These are phyloP conservation scores for Onthophagus taurus DNA, from an alignment of 1,140 invertebrate species.

Conservation along the genomic window DNA sequence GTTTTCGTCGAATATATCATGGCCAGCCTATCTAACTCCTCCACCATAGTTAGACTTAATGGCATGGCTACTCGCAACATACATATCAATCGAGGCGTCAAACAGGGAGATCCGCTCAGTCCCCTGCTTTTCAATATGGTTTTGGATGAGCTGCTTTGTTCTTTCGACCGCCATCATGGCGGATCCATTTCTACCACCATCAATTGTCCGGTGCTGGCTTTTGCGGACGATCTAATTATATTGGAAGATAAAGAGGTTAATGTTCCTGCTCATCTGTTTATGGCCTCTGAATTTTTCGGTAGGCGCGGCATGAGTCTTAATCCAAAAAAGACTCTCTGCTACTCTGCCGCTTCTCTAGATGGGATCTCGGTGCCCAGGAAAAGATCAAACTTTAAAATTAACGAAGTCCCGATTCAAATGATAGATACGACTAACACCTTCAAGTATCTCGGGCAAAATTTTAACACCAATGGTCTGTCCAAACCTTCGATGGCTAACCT, in stretches of 20 bases:
- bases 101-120: conserved; percentile 41
- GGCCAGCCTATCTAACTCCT: conserved; percentile 17
- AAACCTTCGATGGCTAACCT: conserved; percentile 7
- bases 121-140: conserved; percentile 41
- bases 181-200: conserved; percentile 34
- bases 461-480: background rate
- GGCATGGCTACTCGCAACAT: conserved; percentile 17
- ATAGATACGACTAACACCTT: background rate
- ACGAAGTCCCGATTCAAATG: background rate
- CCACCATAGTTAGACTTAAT: conserved; percentile 17
- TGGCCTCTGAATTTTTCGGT: background rate
- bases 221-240: conserved; percentile 32
- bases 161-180: conserved; percentile 17
- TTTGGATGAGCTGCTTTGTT: no score
- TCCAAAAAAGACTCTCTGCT: conserved; percentile 8
- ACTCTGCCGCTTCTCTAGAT: background rate
- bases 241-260: conserved; percentile 2
- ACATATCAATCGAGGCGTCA: conserved; percentile 32
- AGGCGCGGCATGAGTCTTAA: conserved; percentile 11
- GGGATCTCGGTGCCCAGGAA: background rate
- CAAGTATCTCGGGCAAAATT: conserved; percentile 9
- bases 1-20: conserved; percentile 19
- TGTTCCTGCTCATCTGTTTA: background rate
- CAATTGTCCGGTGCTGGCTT: conserved; percentile 15
- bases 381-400: background rate